Base-by-base conservation (phyloP, 1,140 invertebrate genomes). In the Vanessa atalanta region DNA sequence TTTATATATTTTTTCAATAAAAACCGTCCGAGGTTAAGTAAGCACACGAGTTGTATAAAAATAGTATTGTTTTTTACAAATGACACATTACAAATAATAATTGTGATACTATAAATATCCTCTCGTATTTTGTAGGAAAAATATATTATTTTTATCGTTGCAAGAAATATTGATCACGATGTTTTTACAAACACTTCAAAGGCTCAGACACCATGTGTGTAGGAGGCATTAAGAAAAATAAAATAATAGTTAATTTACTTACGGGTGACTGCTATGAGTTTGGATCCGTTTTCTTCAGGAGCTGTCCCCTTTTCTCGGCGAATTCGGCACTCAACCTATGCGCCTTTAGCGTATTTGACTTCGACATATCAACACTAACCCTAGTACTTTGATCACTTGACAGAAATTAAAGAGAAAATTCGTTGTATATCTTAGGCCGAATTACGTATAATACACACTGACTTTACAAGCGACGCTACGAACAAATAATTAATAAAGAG, bases 221-320 rank as follows among this genome's bases (percentile, higher is more conserved):
- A 63, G 7, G 6, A 43, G 47, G 51, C 50, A 37, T 43, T 31
- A 37, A 9, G 2, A 43, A 47, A n/a, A 57, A 57, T 23, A 26
- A 48, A 63, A 70, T 57, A 50, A 72, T 72, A 43, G 26, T 69
- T 37, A 48, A 23, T 70, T n/a, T 77, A 92, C 90, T 92, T 76
- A 92, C 90, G 74, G 90, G 83, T 90, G 87, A 83, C 85, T 92
- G 90, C 90, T 92, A 92, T 89, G 88, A 80, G 43, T 86, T 89
- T 68, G 89, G 88, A 77, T 90, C 90, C 48, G 83, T 77, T 79
- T 90, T 92, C 84, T 89, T 91, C 83, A 89, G 61, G 13, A 83
- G 72, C 70, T 86, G 88, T 47, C 83, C 82, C 78, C 89, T 83
- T 79, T 91, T 92, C 80, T 92, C 90, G 63, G 89, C 89, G 65